Evolutionary conservation across 2,888 invertebrate species (phyloP).

Genomic region (Meteorus colon): DNA sequence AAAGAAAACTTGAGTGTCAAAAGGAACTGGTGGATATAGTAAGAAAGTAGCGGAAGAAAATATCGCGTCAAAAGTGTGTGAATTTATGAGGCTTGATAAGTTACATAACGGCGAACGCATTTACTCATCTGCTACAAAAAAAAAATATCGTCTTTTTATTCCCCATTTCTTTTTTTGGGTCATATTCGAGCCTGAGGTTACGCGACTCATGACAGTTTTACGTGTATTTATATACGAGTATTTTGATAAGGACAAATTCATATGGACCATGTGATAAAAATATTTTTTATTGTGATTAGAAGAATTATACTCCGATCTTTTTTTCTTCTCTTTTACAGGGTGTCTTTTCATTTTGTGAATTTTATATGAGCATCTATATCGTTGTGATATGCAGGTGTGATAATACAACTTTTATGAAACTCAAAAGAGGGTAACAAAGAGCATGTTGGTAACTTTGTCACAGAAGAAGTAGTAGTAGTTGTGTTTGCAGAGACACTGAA

Average conservation of each 20-base stretch:
- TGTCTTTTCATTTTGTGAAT: too few species aligned
- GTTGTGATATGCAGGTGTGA: background rate
- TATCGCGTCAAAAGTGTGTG: slow-evolving; percentile 57
- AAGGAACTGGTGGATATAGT: slow-evolving; percentile 35
- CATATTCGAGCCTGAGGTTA: background rate
- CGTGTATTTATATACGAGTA: background rate
- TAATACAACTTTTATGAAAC: background rate
- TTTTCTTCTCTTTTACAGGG: background rate
- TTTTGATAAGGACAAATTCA: background rate
- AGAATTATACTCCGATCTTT: background rate
- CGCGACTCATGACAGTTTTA: background rate
- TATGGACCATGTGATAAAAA: slow-evolving; percentile 2
- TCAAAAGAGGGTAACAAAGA: background rate
- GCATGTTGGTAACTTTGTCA: background rate
- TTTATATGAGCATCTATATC: background rate
- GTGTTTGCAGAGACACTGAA: background rate
- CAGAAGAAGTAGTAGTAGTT: background rate
- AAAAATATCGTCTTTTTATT: background rate
- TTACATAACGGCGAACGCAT: slow-evolving; percentile 56
- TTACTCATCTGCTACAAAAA: slow-evolving; percentile 50
- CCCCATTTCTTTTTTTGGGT: background rate
- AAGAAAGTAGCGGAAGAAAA: slow-evolving; percentile 48
- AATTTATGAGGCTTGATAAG: slow-evolving; percentile 62
- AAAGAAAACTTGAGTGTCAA: slow-evolving; percentile 33
- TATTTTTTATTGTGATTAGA: background rate